Percentiles rank a stretch among this genome's conserved stretches.
Evolutionary conservation across 2,888 invertebrate species (phyloP).

Genomic region (Drosophila peninsularis): DNA sequence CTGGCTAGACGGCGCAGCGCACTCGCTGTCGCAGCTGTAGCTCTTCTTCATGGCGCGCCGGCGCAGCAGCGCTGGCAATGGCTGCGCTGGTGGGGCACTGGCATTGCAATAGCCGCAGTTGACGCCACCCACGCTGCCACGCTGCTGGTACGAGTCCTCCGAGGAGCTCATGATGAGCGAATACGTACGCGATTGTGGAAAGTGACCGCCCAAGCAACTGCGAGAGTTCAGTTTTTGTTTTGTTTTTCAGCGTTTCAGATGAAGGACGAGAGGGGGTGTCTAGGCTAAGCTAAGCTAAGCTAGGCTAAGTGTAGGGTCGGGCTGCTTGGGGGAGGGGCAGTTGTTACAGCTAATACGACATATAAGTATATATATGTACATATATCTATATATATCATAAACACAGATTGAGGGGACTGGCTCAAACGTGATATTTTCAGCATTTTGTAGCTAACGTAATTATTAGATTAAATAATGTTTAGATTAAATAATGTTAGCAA

Average conservation of each 20-base stretch:
- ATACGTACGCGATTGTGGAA: conserved; percentile 85
- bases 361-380: background rate
- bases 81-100: conserved; percentile 14
- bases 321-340: background rate
- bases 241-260: conserved; percentile 6
- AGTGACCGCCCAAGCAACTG: conserved; percentile 84
- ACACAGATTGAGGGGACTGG: background rate
- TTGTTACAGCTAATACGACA: conserved; percentile 35
- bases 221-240: conserved; percentile 27
- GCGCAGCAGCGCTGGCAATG: conserved; percentile 41
- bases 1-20: conserved; percentile 42
- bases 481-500: background rate
- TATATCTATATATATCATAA: conserved; percentile 3
- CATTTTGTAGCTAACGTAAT: background rate
- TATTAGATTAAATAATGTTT: background rate
- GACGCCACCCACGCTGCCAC: conserved; percentile 55
- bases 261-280: background rate
- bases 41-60: conserved; percentile 82
- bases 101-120: conserved; percentile 63
- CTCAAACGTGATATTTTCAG: conserved; percentile 27
- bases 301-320: background rate
- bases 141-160: conserved; percentile 84
- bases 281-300: conserved; percentile 15
- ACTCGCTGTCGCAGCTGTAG: conserved; percentile 83
- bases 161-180: conserved; percentile 85